Percentiles rank a stretch among this genome's conserved stretches.
Evolutionary conservation across 2,888 invertebrate species (phyloP).

Genomic region (Tipula lateralis): DNA sequence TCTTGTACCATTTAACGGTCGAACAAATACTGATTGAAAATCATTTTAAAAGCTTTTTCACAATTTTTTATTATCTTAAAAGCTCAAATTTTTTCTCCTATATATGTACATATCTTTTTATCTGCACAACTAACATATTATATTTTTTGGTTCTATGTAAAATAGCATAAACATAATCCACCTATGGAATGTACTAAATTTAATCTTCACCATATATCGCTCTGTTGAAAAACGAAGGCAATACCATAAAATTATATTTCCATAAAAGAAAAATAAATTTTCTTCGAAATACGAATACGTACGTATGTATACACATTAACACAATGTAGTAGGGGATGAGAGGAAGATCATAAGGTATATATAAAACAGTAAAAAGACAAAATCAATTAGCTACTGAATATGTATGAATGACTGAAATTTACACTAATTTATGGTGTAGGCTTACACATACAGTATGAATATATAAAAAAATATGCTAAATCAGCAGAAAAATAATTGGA

Average conservation of each 20-base stretch:
- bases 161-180: neutral
- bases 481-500: neutral
- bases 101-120: no score
- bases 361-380: neutral
- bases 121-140: neutral
- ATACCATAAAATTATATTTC: neutral
- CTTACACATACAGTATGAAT: neutral
- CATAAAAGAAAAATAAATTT: neutral
- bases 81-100: neutral
- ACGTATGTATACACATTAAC: no score
- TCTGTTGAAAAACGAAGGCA: neutral
- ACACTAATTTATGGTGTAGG: neutral
- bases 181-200: neutral
- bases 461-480: neutral
- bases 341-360: neutral
- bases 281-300: neutral
- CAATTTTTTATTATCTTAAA: constrained; percentile 13
- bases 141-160: neutral
- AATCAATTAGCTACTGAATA: neutral
- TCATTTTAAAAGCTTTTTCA: constrained; percentile 19
- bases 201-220: neutral
- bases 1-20: neutral
- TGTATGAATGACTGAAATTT: neutral
- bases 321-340: no score
- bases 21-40: constrained; percentile 24